Evolutionary conservation across 2,888 invertebrate genomes (phyloP).

Genomic region (Oscheius sp.): DNA sequence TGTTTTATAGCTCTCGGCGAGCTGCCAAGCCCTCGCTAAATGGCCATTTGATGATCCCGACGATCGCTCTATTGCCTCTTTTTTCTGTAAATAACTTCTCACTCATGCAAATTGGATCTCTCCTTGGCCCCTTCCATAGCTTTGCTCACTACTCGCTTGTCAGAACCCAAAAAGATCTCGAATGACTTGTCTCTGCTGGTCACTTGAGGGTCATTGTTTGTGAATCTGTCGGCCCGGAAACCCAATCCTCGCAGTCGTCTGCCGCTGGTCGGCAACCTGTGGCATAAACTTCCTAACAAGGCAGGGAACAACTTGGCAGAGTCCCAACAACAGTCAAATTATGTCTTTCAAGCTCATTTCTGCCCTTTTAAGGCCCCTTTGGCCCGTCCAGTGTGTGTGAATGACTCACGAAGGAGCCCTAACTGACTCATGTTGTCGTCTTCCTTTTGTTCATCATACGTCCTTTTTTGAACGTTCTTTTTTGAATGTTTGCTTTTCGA

Average conservation of each 20-base stretch:
- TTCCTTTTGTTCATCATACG: too few species aligned
- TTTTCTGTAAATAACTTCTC: not conserved
- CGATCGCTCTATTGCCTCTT: not conserved
- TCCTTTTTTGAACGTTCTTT: too few species aligned
- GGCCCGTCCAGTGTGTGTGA: too few species aligned
- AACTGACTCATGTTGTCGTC: too few species aligned
- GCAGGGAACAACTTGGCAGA: not conserved
- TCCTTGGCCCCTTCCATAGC: not conserved
- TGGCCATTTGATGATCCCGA: slow-evolving; percentile 23
- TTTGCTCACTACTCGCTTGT: not conserved
- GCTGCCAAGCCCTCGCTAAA: slow-evolving; percentile 10
- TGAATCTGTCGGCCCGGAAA: slow-evolving; percentile 24
- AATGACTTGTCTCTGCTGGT: not conserved
- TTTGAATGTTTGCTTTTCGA: too few species aligned
- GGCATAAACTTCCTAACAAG: not conserved
- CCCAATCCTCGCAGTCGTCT: slow-evolving; percentile 22
- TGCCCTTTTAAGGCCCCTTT: not conserved
- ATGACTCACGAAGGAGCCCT: too few species aligned
- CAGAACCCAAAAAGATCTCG: not conserved
- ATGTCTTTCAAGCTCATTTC: not conserved
- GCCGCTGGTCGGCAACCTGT: not conserved
- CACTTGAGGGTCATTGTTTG: not conserved
- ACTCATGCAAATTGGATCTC: not conserved
- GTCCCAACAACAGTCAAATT: not conserved
- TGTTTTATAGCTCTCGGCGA: slow-evolving; percentile 29